Evolutionary conservation across 2,113 vertebrate genomes (phyloP), one percentile per base, ranked within the genome.

Genomic region (Acrocephalus kingi): DNA sequence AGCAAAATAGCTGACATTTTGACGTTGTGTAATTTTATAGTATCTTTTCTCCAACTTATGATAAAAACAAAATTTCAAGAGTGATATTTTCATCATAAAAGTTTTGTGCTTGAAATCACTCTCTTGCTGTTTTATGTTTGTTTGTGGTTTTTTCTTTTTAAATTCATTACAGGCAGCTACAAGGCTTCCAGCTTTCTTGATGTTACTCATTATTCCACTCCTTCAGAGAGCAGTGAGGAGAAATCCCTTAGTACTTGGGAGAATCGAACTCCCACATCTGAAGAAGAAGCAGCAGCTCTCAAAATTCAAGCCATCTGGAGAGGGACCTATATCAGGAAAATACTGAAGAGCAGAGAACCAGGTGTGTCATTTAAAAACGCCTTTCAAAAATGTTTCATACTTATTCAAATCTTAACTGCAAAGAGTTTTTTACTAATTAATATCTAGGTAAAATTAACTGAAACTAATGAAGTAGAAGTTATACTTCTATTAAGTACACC

Each of bases 291-390:
- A 78, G 98, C 98, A 82, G 97, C 94, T 76, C 91, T 94, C 25
- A 84, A 96, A 92, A 92, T 99, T 64, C 98, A 99, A 95, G 93
- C 96, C 20, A 30, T 79, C 59, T 98, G 98, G 97, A 98, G 93
- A 97, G 97, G 97, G 18, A 45, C 79, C 22, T 97, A 97, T 31
- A 81, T 97, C 63, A 96, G 95, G 62, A 59, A 94, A 94, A 77
- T 98, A 72, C 28, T 97, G 41, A 96, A 80, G 20, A 97, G 97
- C 85, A 98, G 97, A 88, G 98, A 77, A 94, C 93, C 97, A 94
- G 98, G 98, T 98, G 35, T 68, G 69, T 62, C 33, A 78, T 88
- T 95, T 94, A 96, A 80, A 92, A 71, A 67, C 45, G 4, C 19
- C 39, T 74, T 90, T 19, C 6, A 39, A 51, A 67, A 61, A 41